These are phyloP conservation scores for Helleia helle DNA, from an alignment of 2,888 invertebrate species.

Conservation along the genomic window DNA sequence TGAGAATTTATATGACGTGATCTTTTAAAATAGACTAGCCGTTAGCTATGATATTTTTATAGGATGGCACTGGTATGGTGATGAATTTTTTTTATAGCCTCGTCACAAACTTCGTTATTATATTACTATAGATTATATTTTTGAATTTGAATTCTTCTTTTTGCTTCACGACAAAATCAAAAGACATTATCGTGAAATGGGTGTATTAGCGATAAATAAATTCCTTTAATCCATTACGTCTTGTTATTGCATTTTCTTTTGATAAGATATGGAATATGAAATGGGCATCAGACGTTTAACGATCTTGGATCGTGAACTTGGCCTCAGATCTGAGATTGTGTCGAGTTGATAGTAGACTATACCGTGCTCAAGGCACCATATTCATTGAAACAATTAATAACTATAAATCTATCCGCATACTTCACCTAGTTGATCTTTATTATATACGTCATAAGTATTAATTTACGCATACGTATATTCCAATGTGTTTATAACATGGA, in stretches of 20 bases:
- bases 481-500: too few relatives aligned
- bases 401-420: slow-evolving; percentile 16
- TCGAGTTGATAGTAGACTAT: slow-evolving; percentile 38
- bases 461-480: too few relatives aligned
- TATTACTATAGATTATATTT: too few relatives aligned
- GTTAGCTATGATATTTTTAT: too few relatives aligned
- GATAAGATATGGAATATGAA: slow-evolving; percentile 9
- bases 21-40: too few relatives aligned
- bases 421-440: not conserved
- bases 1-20: too few relatives aligned
- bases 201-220: not conserved
- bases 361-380: slow-evolving; percentile 29
- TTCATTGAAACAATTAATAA: slow-evolving; percentile 37
- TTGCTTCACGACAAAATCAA: too few relatives aligned
- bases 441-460: not conserved
- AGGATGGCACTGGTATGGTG: too few relatives aligned
- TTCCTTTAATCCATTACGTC: slow-evolving; percentile 7
- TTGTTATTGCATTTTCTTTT: slow-evolving; percentile 12
- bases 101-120: too few relatives aligned
- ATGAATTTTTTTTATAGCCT: too few relatives aligned
- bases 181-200: too few relatives aligned
- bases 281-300: not conserved
- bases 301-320: slow-evolving; percentile 44
- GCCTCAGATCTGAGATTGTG: slow-evolving; percentile 40
- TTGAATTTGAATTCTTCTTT: too few relatives aligned